Percentiles rank a stretch among this genome's conserved stretches.
These are phyloP conservation scores for Erebia epiphron DNA, from an alignment of 2,888 invertebrate genomes.

Conservation along the genomic window DNA sequence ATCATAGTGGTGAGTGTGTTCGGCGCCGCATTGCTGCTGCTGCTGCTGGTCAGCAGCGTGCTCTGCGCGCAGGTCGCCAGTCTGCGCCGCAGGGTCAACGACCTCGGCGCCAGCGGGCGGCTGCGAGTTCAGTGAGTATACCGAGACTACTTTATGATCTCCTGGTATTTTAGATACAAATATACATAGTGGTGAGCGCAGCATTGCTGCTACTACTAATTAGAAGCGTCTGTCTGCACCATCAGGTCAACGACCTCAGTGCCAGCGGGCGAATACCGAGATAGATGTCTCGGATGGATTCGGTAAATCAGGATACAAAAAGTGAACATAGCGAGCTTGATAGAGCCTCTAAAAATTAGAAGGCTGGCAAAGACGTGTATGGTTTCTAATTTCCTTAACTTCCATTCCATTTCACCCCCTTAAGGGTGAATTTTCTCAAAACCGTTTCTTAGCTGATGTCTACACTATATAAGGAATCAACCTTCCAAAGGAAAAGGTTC, in stretches of 20 bases:
- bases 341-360: too few relatives aligned
- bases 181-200: slow-evolving; percentile 56
- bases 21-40: slow-evolving; percentile 55
- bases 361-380: too few relatives aligned
- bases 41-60: slow-evolving; percentile 55
- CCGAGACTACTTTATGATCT: slow-evolving; percentile 62
- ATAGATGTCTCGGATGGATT: too few relatives aligned
- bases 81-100: slow-evolving; percentile 54
- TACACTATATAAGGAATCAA: too few relatives aligned
- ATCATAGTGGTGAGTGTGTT: slow-evolving; percentile 66
- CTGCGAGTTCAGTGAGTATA: slow-evolving; percentile 70
- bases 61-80: slow-evolving; percentile 56
- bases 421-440: too few relatives aligned
- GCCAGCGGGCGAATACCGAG: too few relatives aligned
- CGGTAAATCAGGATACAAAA: too few relatives aligned
- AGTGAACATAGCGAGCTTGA: too few relatives aligned
- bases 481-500: too few relatives aligned
- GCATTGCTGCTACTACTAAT: slow-evolving; percentile 57
- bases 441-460: too few relatives aligned
- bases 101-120: slow-evolving; percentile 61
- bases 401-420: too few relatives aligned
- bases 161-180: slow-evolving; percentile 34
- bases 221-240: slow-evolving; percentile 56
- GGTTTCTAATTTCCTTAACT: too few relatives aligned
- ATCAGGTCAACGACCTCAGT: not conserved